These are phyloP conservation scores for Semotilus atromaculatus DNA, from an alignment of 2,797 vertebrate species.

Conservation along the genomic window DNA sequence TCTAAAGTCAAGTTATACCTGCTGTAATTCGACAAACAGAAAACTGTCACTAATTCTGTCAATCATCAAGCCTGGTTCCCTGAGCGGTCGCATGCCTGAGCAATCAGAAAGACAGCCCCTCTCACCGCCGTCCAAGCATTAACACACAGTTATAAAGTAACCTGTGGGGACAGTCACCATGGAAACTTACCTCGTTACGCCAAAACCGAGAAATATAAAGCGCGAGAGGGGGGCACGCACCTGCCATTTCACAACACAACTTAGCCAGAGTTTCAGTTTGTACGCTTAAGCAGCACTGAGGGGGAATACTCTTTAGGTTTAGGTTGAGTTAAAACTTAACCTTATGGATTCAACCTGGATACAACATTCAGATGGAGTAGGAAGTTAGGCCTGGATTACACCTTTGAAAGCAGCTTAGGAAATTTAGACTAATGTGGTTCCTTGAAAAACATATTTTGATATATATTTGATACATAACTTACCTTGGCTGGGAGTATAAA, in stretches of 20 bases:
- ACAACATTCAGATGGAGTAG: neutral
- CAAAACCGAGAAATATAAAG: slow-evolving; percentile 67
- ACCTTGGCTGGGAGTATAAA: slow-evolving; percentile 5
- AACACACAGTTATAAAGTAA: slow-evolving; percentile 77
- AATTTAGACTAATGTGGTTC: neutral
- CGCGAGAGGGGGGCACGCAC: slow-evolving; percentile 55
- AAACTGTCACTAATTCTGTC: slow-evolving; percentile 51
- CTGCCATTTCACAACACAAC: slow-evolving; percentile 62
- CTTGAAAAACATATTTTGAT: slow-evolving; percentile 9
- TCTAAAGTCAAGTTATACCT: neutral
- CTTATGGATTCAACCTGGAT: neutral
- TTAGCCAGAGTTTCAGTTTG: slow-evolving; percentile 47
- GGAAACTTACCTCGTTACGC: slow-evolving; percentile 77
- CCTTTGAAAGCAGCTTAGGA: neutral
- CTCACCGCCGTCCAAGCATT: slow-evolving; percentile 72
- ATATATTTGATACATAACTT: neutral
- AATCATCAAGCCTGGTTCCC: slow-evolving; percentile 62
- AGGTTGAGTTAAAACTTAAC: neutral
- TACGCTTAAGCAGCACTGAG: slow-evolving; percentile 35
- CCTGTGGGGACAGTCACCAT: slow-evolving; percentile 77
- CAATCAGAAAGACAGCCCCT: slow-evolving; percentile 55
- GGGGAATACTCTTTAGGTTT: neutral
- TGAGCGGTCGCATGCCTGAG: slow-evolving; percentile 61
- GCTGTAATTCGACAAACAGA: slow-evolving; percentile 10
- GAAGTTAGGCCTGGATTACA: slow-evolving; percentile 23